These are phyloP conservation scores for Pipra filicauda DNA, from an alignment of 2,113 vertebrate genomes.

Conservation along the genomic window DNA sequence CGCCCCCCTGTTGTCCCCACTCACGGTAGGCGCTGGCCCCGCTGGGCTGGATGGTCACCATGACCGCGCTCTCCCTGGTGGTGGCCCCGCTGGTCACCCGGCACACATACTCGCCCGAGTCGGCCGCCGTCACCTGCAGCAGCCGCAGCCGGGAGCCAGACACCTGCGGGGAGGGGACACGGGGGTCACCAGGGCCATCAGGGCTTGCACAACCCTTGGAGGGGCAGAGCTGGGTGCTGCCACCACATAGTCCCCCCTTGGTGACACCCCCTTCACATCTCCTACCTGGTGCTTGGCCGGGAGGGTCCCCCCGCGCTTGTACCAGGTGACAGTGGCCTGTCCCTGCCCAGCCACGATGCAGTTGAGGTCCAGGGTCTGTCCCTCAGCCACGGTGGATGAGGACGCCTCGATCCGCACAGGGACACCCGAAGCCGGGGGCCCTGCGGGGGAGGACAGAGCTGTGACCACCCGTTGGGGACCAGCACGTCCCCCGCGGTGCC, in stretches of 20 bases:
- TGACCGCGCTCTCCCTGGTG: slow-evolving; percentile 77
- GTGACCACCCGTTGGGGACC: fast-evolving
- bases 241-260: too few species aligned
- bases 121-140: slow-evolving; percentile 76
- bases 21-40: background rate
- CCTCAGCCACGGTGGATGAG: slow-evolving; percentile 81
- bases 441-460: background rate
- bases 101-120: slow-evolving; percentile 90
- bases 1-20: background rate
- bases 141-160: slow-evolving; percentile 82
- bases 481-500: fast-evolving
- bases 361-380: slow-evolving; percentile 86
- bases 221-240: too few species aligned
- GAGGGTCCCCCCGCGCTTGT: slow-evolving; percentile 73
- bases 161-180: slow-evolving; percentile 35
- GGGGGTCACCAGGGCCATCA: fast-evolving
- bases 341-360: slow-evolving; percentile 79
- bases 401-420: slow-evolving; percentile 83
- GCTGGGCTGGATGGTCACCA: slow-evolving; percentile 79
- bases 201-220: background rate
- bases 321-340: slow-evolving; percentile 84
- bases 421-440: background rate
- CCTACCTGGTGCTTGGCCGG: slow-evolving; percentile 86
- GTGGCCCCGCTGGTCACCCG: slow-evolving; percentile 66
- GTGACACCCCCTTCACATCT: fast-evolving